Evolutionary conservation across 2,797 vertebrate genomes (phyloP).

Genomic region (Vultur gryphus): DNA sequence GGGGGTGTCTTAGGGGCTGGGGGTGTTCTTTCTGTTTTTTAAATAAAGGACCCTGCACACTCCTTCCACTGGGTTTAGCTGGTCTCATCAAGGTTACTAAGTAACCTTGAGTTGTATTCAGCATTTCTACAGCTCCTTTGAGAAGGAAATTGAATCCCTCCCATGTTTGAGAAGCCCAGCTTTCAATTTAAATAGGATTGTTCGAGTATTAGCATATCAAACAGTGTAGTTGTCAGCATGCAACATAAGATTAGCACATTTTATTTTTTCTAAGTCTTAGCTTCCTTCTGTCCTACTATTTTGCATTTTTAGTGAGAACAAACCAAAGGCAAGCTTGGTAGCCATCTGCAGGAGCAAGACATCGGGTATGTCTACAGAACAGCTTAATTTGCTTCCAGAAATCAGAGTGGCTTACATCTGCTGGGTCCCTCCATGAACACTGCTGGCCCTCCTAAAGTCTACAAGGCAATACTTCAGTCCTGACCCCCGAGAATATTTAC

Average conservation of each 20-base stretch:
- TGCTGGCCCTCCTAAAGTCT: neutral
- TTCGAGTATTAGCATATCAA: conserved; percentile 44
- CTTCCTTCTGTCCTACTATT: neutral
- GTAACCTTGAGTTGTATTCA: conserved; percentile 6
- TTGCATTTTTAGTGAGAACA: neutral
- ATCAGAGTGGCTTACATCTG: neutral
- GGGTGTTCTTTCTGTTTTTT: neutral
- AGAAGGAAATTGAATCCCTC: conserved; percentile 1
- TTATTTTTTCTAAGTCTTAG: neutral
- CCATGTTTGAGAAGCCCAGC: neutral
- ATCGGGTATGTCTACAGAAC: neutral
- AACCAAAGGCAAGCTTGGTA: neutral
- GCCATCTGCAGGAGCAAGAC: neutral
- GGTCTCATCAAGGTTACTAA: neutral
- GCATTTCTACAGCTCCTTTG: neutral
- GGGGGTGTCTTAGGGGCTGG: neutral
- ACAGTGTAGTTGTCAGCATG: neutral
- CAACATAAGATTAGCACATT: neutral
- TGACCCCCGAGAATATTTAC: neutral
- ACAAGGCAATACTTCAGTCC: neutral
- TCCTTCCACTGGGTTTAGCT: neutral
- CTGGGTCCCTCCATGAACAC: neutral
- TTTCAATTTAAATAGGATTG: conserved; percentile 40
- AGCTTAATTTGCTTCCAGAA: neutral
- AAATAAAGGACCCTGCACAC: neutral